Conservation (phyloP, 2,113 vertebrate genomes). For the Pomatostomus ruficeps region DNA sequence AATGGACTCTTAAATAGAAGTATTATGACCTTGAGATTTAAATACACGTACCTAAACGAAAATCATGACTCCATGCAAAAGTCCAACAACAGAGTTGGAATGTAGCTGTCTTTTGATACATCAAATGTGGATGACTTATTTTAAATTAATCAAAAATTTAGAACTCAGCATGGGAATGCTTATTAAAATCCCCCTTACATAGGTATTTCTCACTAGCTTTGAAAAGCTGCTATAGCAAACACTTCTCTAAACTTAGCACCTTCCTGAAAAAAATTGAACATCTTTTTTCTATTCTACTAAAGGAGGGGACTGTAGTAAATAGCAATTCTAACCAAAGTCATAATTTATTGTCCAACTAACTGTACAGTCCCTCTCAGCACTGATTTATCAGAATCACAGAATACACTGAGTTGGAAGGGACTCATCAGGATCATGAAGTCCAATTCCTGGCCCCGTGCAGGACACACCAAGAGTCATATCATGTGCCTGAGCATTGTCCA, state of each 20-base stretch:
- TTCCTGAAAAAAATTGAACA: background rate
- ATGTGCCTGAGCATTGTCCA: background rate
- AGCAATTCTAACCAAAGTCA: background rate
- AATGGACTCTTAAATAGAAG: background rate
- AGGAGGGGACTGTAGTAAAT: background rate
- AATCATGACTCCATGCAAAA: background rate
- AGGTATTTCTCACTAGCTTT: constrained; percentile 34
- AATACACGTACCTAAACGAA: background rate
- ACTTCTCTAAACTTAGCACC: background rate
- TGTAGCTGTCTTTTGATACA: background rate
- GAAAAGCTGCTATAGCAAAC: constrained; percentile 40
- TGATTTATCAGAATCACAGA: background rate
- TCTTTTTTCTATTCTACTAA: background rate
- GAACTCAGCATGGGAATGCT: constrained; percentile 43
- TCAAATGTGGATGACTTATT: background rate
- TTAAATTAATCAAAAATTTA: constrained; percentile 31
- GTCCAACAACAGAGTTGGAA: background rate
- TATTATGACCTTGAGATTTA: background rate
- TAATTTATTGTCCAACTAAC: background rate
- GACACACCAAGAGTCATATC: background rate
- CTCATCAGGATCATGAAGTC: background rate
- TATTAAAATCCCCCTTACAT: constrained; percentile 37
- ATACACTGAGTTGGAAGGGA: background rate
- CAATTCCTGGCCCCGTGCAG: background rate
- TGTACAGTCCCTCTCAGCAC: background rate